Evolutionary conservation across 2,113 vertebrate species (phyloP).

Genomic region (Etia nguti): DNA sequence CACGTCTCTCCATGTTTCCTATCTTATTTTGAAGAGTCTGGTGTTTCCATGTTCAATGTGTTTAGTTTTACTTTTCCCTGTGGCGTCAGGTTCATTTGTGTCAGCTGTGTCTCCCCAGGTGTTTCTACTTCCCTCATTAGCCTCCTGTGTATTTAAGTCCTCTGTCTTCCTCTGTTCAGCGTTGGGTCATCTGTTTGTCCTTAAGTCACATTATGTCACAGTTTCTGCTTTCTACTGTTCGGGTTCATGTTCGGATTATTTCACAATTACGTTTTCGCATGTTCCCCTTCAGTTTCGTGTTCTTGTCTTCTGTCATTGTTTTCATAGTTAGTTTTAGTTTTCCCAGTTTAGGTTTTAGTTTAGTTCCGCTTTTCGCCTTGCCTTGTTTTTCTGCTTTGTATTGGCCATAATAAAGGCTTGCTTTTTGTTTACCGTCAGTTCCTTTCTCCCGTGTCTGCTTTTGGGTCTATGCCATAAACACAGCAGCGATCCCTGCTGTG

Average conservation of each 20-base stretch:
- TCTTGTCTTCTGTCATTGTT: neutral
- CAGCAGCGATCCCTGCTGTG: accelerated
- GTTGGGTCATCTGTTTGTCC: accelerated
- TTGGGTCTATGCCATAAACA: neutral
- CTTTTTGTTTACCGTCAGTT: neutral
- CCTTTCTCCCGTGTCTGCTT: neutral
- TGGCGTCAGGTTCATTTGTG: neutral
- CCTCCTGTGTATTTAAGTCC: neutral
- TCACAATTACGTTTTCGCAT: accelerated
- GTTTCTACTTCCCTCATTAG: neutral
- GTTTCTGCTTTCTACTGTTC: neutral
- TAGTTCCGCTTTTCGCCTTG: accelerated
- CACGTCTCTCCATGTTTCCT: neutral
- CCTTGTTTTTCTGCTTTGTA: neutral
- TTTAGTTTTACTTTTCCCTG: neutral
- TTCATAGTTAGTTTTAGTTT: neutral
- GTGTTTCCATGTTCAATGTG: neutral
- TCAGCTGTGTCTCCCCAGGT: neutral
- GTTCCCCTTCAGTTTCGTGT: neutral
- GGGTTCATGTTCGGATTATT: neutral
- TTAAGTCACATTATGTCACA: neutral
- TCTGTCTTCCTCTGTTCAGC: accelerated
- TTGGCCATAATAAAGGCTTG: accelerated
- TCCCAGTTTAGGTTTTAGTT: neutral
- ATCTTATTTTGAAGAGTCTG: neutral